Evolutionary conservation across 2,888 invertebrate genomes (phyloP), one percentile per base, ranked within the genome.

Genomic region (Habroteleia sp.): DNA sequence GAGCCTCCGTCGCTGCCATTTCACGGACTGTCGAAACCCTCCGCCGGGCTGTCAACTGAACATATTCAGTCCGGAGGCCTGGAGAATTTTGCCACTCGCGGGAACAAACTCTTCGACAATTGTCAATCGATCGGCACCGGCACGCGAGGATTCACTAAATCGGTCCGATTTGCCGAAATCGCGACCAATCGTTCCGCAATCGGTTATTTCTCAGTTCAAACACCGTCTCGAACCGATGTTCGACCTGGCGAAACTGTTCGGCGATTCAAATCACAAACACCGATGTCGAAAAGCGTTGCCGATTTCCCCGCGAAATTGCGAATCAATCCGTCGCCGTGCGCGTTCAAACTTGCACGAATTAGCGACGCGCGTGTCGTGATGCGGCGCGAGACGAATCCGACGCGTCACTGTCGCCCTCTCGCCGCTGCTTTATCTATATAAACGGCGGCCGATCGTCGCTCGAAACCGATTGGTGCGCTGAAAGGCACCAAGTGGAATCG

Each of bases 401-500:
- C 68, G 63, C 63, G 62, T 63, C 56, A 74, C 68, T 74, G 74
- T 35, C 42, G 16, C 41, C 37, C 62, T 33, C 27, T 16, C 31
- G 27, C 31, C 27, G 37, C 46, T 25, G 50, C 16, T 56, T 74
- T 56, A 68, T 39, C 74, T 74, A 68, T 68, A 74, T 62, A 74
- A 74, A 68, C 68, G 62, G 60, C 46, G 72, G 39, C 46, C 62
- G 62, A 42, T 68, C 56, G 54, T 48, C 54, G 69, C 73, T 66
- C 37, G 31, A 60, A 52, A 74, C 39, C 56, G 63, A 74, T 74
- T 65, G 74, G 74, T 58, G 50, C 50, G 68, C 63, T 68, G 68
- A 68, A 68, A 68, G 62, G 48, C 56, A 63, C 48, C 54, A 27
- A 63, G 56, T 46, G 56, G 42, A 68, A 63, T 69, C 58, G 65